phyloP scores from a whole-genome alignment of 2,113 vertebrate species.

The Microcebus tavaratra region DNA sequence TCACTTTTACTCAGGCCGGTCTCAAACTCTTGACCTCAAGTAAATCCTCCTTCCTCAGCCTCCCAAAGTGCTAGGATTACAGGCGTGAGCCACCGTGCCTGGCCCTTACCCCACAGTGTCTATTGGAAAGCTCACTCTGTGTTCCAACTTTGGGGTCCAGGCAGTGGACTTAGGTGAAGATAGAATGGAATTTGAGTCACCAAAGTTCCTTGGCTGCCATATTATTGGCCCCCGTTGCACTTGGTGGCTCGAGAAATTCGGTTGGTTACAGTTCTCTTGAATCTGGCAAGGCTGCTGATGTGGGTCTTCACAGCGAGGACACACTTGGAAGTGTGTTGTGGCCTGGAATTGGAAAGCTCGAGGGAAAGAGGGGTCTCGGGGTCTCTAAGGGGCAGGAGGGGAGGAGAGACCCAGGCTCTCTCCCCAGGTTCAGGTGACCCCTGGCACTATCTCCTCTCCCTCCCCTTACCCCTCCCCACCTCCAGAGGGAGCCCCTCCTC shows the following conservation, averaged over 20 bases:
- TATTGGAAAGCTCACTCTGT: not conserved
- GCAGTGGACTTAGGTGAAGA: not conserved
- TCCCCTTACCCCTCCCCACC: not conserved
- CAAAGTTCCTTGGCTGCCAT: not conserved
- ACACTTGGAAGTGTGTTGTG: not conserved
- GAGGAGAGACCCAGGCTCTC: not conserved
- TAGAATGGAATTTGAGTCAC: not conserved
- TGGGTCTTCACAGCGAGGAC: accelerated
- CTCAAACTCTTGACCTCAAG: too few relatives aligned
- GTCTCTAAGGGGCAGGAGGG: not conserved
- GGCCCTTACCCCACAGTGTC: not conserved
- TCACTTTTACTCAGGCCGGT: too few relatives aligned
- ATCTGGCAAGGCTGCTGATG: not conserved
- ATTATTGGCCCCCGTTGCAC: too few relatives aligned
- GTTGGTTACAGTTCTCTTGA: not conserved
- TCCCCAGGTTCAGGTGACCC: not conserved
- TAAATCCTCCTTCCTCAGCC: too few relatives aligned
- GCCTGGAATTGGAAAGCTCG: not conserved
- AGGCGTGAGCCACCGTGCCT: too few relatives aligned
- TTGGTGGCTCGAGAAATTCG: not conserved
- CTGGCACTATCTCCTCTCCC: not conserved
- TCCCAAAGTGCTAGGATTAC: too few relatives aligned
- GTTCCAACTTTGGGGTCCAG: not conserved
- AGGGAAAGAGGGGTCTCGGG: not conserved
- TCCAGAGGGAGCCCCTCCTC: not conserved